Evolutionary conservation across 2,113 vertebrate genomes (phyloP).

Genomic region (Prunella himalayana): DNA sequence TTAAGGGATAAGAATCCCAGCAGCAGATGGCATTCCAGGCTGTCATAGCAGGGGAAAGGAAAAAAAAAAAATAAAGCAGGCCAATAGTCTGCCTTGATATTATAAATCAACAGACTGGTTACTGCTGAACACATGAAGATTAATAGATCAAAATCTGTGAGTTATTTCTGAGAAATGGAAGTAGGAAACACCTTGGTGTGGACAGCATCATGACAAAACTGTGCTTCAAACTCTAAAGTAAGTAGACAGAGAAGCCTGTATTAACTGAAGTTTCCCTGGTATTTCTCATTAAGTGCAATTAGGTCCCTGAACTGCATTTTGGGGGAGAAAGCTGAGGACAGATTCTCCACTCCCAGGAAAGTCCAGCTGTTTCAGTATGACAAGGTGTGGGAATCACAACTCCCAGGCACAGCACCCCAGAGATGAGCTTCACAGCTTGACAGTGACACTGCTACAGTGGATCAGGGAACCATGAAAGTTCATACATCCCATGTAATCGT

Average conservation of each 20-base stretch:
- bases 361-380: background rate
- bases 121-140: conserved; percentile 13
- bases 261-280: background rate
- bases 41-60: conserved; percentile 24
- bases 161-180: background rate
- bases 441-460: background rate
- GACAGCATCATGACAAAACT: background rate
- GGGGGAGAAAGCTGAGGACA: background rate
- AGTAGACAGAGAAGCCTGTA: background rate
- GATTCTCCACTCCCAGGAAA: background rate
- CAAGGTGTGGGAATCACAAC: background rate
- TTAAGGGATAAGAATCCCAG: conserved; percentile 66
- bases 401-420: background rate
- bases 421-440: background rate
- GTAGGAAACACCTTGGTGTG: background rate
- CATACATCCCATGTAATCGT: background rate
- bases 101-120: conserved; percentile 61
- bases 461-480: background rate
- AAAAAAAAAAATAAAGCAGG: background rate
- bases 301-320: background rate
- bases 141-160: conserved; percentile 42
- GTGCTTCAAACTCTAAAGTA: background rate
- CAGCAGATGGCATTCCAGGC: conserved; percentile 67
- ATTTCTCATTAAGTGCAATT: background rate
- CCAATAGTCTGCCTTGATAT: conserved; percentile 25